phyloP scores from a whole-genome alignment of 2,888 invertebrate species.

The Muschampia plurimacula region DNA sequence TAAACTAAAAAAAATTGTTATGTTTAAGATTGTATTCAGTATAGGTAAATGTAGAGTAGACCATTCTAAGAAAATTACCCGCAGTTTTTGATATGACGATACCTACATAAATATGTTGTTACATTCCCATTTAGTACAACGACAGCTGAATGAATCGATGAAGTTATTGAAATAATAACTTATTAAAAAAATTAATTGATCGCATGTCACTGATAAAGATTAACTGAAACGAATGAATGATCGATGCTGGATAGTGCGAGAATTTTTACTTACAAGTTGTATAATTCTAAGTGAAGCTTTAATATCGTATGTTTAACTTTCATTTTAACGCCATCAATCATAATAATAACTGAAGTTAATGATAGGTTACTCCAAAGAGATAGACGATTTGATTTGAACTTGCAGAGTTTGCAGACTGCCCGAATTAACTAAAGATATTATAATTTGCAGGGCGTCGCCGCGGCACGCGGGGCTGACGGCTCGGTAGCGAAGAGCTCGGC shows the following conservation, averaged over 20 bases:
- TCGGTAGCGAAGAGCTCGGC: slow-evolving; percentile 63
- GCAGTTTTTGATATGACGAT: too few relatives aligned
- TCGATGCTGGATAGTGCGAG: slow-evolving; percentile 12
- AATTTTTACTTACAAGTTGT: neutral
- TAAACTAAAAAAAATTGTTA: too few relatives aligned
- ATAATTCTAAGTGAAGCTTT: neutral
- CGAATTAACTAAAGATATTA: slow-evolving; percentile 43
- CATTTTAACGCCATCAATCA: slow-evolving; percentile 8
- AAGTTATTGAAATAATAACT: neutral
- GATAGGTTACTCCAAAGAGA: slow-evolving; percentile 1
- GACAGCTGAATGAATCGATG: neutral
- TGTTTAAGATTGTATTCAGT: neutral
- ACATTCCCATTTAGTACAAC: neutral
- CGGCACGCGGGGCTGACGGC: slow-evolving; percentile 77
- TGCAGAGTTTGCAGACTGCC: neutral
- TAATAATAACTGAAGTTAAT: slow-evolving; percentile 1
- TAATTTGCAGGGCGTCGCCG: slow-evolving; percentile 77
- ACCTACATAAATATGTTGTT: neutral
- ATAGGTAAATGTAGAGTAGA: too few relatives aligned
- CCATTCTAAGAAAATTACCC: too few relatives aligned
- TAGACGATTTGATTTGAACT: neutral
- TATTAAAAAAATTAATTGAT: slow-evolving; percentile 20
- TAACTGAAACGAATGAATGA: slow-evolving; percentile 11
- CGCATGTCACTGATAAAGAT: slow-evolving; percentile 17
- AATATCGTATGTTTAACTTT: neutral